Evolutionary conservation across 1,140 invertebrate genomes (phyloP), one percentile per base, ranked within the genome.

Genomic region (Nephila pilipes): DNA sequence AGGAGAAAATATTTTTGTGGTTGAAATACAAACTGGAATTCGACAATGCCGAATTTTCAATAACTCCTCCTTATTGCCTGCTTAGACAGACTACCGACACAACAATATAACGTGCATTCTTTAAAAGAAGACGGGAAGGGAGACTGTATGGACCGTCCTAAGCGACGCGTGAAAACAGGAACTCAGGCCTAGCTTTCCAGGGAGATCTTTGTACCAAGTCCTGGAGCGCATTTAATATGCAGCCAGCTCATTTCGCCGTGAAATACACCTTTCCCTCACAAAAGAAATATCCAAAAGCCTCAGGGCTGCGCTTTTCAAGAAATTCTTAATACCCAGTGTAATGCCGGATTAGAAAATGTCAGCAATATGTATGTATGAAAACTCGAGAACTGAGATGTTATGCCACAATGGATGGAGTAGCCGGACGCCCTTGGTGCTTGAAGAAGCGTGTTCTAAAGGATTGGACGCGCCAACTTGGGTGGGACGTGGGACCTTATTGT

Each of bases 161-260:
- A 85, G 29, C 57, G 83, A 85, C 83, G 83, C 83, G 83, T 85
- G 83, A 85, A 85, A 60, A 85, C 83, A 58, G 83, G n/a, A 85
- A 58, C 54, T 36, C 83, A 36, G n/a, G 32, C 57, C 18, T 54
- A 36, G 46, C 55, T 60, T 46, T 32, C 36, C 12, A 29, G 4
- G 14, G 54, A 25, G 8, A 85, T 55, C 83, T 29, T 85, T 58
- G 83, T 85, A 20, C 20, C 2, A 57, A 46, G 55, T 57, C 81
- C 81, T 55, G n/a, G 38, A 83, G 81, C 81, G 88, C 46, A 75
- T 90, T 90, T 90, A 90, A 90, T 90, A 90, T 90, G 65, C 88
- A 88, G 54, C 60, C 18, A 46, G 22, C n/a, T 90, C 75, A 80
- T 90, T 90, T 90, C 69, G 46, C 69, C 88, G 88, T 90, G 54